Base-by-base conservation (phyloP, 2,888 invertebrate species). In the Vanessa cardui region DNA sequence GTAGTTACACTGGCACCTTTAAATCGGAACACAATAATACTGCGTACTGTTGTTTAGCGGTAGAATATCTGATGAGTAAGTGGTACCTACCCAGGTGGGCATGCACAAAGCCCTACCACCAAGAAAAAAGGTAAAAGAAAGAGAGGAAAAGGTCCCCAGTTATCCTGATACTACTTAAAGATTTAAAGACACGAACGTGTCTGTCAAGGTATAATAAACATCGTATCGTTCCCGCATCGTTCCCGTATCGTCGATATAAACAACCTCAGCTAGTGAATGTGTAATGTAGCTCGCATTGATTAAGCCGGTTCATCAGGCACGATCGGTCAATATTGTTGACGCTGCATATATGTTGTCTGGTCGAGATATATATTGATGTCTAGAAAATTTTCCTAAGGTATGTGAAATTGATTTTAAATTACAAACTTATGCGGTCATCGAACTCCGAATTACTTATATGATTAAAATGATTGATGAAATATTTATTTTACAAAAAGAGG, bases 251-350 rank as follows among this genome's bases (percentile, higher is more conserved):
- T 31, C 26, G 31, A n/a, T 31, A n/a, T 54, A 52, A 52, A 21
- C 9, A 15, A 21, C 21, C 31, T 54, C 54, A 26, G 12, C 33
- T 56, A 33, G 8, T 64, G 50, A 59, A 64, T 58, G 58, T n/a
- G 44, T 63, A 50, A 58, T 66, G 18, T 60, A 56, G 61, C 44
- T 58, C 21, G n/a, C 31, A 65, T 69, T 66, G 68, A 73, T 74
- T 70, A 73, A 50, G 67, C 20, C 71, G 68, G 71, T 74, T 74
- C 72, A 73, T 69, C 65, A 68, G 62, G 63, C 72, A 69, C 56
- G 68, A 16, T 33, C 47, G 58, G 62, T 20, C 21, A 56, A 26
- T 26, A 46, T 44, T 58, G 20, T 62, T 39, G 52, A 52, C 69
- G 54, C 67, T 66, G 65, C 66, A 70, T 68, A 26, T 64, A 21